Evolutionary conservation across 2,113 vertebrate genomes (phyloP).

Genomic region (Phrynosoma blainvillii): DNA sequence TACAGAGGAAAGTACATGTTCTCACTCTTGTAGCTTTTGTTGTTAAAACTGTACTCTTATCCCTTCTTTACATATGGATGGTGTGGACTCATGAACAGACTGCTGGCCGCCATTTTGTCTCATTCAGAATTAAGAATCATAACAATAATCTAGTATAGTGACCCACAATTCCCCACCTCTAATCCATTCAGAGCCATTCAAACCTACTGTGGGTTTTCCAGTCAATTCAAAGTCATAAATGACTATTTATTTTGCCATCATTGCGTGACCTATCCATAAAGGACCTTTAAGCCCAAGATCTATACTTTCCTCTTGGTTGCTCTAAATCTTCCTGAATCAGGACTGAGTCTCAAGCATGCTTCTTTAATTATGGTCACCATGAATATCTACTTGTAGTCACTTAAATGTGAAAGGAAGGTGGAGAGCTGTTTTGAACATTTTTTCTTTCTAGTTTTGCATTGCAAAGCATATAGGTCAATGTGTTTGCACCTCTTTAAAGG

Average conservation of each 20-base stretch:
- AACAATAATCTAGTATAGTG: too few relatives aligned
- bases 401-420: neutral
- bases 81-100: too few relatives aligned
- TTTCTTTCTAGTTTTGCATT: constrained; percentile 15
- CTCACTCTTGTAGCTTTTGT: too few relatives aligned
- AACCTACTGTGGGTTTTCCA: too few relatives aligned
- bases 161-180: too few relatives aligned
- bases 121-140: too few relatives aligned
- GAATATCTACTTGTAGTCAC: neutral
- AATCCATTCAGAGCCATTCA: too few relatives aligned
- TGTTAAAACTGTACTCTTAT: too few relatives aligned
- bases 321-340: neutral
- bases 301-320: neutral
- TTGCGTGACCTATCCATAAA: neutral
- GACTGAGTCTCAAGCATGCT: neutral
- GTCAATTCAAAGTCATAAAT: neutral
- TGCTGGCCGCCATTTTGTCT: too few relatives aligned
- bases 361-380: too few relatives aligned
- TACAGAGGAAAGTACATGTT: too few relatives aligned
- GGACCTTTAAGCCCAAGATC: neutral
- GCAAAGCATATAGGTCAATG: constrained; percentile 31
- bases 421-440: constrained; percentile 23
- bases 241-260: neutral
- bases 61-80: too few relatives aligned
- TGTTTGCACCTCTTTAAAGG: neutral